Base-by-base conservation (phyloP, 2,113 vertebrate genomes). In the Regulus satrapa region DNA sequence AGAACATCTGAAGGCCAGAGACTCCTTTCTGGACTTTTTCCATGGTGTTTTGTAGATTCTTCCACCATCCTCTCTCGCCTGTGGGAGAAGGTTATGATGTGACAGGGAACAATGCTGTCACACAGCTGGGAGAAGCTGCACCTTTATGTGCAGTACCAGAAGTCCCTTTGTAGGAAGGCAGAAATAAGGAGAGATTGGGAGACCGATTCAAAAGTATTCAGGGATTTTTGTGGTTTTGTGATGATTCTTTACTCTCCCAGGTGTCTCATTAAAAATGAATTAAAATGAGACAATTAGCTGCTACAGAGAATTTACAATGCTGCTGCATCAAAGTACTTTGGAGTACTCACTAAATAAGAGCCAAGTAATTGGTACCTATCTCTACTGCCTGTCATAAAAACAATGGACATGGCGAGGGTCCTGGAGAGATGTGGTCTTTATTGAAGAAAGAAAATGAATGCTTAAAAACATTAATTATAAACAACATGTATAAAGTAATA, bases 181-280 rank as follows among this genome's bases (percentile, higher is more conserved):
- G 41, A 89, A 92, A 59, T 56, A 25, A 84, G 48, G 43, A 90
- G 31, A 36, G 17, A 71, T 18, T 61, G 36, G 80, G 52, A 89
- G 8, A 72, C 40, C 58, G 63, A 79, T 73, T 89, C 21, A 61
- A 14, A 78, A 46, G 12, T 38, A 88, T 45, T 75, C 26, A 36
- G 40, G 19, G 20, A 5, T 36, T 94, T 89, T 61, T 81, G 74
- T 71, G 45, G 6, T 6, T 90, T 92, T 88, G 61, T 89, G 71
- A 78, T 92, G 62, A 43, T 88, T 72, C 58, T 71, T 91, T 78
- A 24, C 58, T 85, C 54, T 96, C 85, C 62, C 74, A 91, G 78
- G 84, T 94, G 77, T 48, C 93, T 95, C 87, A 95, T 94, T 96
- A 95, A 94, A 95, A 94, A 92, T 87, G 20, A 89, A 92, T 94